A percentile compares a stretch with the other conserved stretches of the same genome.
These are phyloP conservation scores for Ecliptopera silaceata DNA, from an alignment of 2,888 invertebrate genomes.

Conservation along the genomic window DNA sequence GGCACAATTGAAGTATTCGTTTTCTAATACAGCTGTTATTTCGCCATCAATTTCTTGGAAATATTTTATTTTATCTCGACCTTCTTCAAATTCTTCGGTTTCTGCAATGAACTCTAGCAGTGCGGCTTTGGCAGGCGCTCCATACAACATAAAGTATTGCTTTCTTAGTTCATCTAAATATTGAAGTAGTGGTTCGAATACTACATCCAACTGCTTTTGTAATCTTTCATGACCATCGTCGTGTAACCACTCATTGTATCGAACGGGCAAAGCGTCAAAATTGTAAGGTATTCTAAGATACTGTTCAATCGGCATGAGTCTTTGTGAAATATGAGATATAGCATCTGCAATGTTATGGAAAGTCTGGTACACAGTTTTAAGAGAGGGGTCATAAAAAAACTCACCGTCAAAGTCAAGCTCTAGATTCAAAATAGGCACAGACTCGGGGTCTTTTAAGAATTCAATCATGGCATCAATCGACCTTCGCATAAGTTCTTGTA, in stretches of 20 bases:
- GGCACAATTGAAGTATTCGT: conserved; percentile 87
- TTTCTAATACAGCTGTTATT: conserved; percentile 84
- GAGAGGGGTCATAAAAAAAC: conserved; percentile 83
- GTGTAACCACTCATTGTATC: conserved; percentile 82
- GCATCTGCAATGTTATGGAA: conserved; percentile 84
- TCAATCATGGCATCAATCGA: conserved; percentile 86
- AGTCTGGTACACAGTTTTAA: conserved; percentile 78
- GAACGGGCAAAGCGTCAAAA: conserved; percentile 80
- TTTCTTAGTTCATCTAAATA: conserved; percentile 80
- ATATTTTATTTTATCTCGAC: conserved; percentile 83
- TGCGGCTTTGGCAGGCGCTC: conserved; percentile 70
- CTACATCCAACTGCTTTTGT: conserved; percentile 72
- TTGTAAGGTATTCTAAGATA: conserved; percentile 69
- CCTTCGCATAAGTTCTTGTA: conserved; percentile 86
- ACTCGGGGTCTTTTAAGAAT: conserved; percentile 74
- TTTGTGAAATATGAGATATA: conserved; percentile 81
- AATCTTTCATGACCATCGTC: conserved; percentile 79
- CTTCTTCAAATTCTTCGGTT: conserved; percentile 82
- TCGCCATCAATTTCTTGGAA: conserved; percentile 84
- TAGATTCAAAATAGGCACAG: conserved; percentile 85
- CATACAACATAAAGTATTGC: conserved; percentile 83
- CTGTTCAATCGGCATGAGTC: conserved; percentile 83
- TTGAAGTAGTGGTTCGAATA: conserved; percentile 81
- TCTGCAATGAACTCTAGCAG: conserved; percentile 75
- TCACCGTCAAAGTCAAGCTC: conserved; percentile 79